Conservation (phyloP, 2,113 vertebrate species). For the Hystrix cristata region DNA sequence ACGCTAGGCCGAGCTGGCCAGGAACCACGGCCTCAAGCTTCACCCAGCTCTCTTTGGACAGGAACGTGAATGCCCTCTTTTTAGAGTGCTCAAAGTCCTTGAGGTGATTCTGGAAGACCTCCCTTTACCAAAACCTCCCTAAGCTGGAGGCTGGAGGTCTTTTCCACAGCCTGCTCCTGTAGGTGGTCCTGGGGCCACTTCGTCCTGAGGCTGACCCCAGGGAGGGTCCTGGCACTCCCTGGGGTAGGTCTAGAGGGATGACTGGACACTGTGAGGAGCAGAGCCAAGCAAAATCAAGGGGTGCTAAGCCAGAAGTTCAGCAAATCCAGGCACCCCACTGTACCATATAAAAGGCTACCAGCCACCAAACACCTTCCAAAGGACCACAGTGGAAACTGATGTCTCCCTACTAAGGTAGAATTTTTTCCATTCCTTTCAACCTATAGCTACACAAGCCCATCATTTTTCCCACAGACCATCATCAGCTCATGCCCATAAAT, state of each 20-base stretch:
- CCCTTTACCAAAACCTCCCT: not conserved
- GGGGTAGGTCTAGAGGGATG: not conserved
- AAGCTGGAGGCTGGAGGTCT: not conserved
- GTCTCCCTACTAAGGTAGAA: not conserved
- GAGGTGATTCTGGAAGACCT: not conserved
- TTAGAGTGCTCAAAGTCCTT: not conserved
- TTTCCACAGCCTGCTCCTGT: not conserved
- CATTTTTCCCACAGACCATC: not conserved
- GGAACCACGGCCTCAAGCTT: not conserved
- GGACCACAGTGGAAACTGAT: not conserved
- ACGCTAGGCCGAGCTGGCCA: not conserved
- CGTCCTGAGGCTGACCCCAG: not conserved
- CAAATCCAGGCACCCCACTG: not conserved
- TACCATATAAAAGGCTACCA: not conserved
- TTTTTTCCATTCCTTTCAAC: not conserved
- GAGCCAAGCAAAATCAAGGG: not conserved
- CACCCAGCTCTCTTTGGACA: not conserved
- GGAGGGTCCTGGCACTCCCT: not conserved
- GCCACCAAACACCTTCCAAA: not conserved
- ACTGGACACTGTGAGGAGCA: not conserved
- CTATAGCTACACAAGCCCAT: not conserved
- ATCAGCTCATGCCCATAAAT: not conserved
- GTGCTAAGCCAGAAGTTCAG: not conserved
- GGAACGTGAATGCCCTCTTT: not conserved
- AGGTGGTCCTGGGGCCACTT: rapidly evolving